phyloP scores from a whole-genome alignment of 53 echinoderm and acorn worm species.

The Temnopleurus reevesii region DNA sequence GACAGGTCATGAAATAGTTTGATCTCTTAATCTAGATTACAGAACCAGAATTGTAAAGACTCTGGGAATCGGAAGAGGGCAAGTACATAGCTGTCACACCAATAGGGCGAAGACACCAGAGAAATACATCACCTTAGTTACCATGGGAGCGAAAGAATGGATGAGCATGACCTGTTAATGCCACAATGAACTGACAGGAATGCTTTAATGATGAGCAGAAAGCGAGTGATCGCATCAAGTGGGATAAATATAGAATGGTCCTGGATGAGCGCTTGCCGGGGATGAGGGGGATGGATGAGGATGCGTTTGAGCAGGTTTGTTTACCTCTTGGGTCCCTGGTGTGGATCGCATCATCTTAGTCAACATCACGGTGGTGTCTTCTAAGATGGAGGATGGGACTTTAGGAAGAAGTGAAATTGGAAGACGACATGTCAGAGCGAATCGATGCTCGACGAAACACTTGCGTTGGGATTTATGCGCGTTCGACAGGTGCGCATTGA shows the following conservation, averaged over 20 bases:
- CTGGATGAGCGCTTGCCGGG: neutral
- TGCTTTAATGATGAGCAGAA: constrained; percentile 11
- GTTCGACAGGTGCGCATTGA: constrained; percentile 23
- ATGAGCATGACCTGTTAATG: constrained; percentile 9
- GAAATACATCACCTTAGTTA: neutral
- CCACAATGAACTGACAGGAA: neutral
- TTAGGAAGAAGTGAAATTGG: neutral
- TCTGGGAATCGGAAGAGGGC: neutral
- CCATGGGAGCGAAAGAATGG: constrained; percentile 13
- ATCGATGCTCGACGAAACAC: neutral
- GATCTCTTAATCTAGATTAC: too few species aligned
- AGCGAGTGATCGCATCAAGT: neutral
- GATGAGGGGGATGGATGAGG: neutral
- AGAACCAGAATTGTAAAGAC: too few species aligned
- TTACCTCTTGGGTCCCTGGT: neutral
- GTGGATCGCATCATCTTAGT: constrained; percentile 12
- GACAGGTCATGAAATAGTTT: too few species aligned
- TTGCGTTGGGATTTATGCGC: neutral
- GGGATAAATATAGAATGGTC: neutral
- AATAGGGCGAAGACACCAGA: neutral
- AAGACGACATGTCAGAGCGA: neutral
- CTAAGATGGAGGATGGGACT: neutral
- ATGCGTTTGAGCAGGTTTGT: neutral
- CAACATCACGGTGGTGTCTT: constrained; percentile 11
- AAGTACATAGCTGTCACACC: too few species aligned